phyloP scores from a whole-genome alignment of 2,113 vertebrate species.

The Sylvietta virens region DNA sequence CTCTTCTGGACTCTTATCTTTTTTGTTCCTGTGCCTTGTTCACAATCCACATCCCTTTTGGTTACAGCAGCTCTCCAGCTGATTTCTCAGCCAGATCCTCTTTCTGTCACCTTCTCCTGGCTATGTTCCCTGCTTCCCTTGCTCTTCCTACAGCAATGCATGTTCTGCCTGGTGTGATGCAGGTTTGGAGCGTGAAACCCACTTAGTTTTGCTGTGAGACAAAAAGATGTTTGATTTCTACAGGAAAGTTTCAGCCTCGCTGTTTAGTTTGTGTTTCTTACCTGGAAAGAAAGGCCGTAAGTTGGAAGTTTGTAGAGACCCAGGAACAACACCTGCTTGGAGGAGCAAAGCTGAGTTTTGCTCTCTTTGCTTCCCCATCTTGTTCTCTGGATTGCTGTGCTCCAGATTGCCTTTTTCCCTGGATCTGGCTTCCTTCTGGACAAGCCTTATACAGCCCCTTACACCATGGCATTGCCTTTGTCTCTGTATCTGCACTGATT shows the following conservation, averaged over 20 bases:
- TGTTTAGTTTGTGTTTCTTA: background rate
- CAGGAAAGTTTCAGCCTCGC: background rate
- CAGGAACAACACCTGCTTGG: background rate
- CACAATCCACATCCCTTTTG: background rate
- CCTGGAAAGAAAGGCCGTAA: background rate
- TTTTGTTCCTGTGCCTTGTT: background rate
- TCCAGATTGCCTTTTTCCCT: background rate
- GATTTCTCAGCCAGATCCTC: background rate
- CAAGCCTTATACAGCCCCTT: background rate
- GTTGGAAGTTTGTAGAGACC: background rate
- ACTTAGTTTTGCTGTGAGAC: background rate
- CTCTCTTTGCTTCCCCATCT: background rate
- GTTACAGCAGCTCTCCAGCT: background rate
- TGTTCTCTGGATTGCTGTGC: background rate
- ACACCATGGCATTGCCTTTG: fast-evolving
- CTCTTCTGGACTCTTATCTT: background rate
- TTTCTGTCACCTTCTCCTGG: background rate
- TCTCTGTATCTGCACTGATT: background rate
- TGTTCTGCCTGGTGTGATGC: fast-evolving
- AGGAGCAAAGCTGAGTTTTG: background rate
- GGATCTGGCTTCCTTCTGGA: background rate
- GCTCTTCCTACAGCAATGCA: background rate
- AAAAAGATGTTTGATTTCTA: background rate
- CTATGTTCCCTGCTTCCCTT: background rate
- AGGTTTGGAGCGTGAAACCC: background rate